Evolutionary conservation across 2,888 invertebrate species (phyloP).

Genomic region (Oscheius sp.): DNA sequence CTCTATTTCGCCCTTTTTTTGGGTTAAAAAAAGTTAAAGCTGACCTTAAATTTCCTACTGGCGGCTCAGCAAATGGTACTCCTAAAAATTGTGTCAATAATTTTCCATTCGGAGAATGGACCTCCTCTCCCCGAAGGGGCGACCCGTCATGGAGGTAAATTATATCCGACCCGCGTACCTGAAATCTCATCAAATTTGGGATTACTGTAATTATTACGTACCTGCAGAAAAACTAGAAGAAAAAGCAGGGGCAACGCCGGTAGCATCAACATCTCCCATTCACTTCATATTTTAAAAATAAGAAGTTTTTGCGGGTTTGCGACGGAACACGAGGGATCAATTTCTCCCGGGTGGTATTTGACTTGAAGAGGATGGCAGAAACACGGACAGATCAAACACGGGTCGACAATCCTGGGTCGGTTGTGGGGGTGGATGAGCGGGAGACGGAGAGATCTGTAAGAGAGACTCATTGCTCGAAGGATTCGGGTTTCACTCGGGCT

Average conservation of each 20-base stretch:
- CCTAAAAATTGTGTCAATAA: conserved; percentile 75
- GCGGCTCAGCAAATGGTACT: conserved; percentile 85
- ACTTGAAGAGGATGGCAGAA: too few species aligned
- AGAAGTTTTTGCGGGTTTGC: too few species aligned
- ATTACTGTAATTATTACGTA: background rate
- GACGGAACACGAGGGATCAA: too few species aligned
- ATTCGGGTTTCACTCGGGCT: too few species aligned
- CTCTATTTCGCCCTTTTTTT: too few species aligned
- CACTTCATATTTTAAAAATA: background rate
- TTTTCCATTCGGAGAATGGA: conserved; percentile 66
- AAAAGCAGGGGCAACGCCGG: background rate
- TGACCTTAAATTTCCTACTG: conserved; percentile 77
- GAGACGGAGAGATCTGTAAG: too few species aligned
- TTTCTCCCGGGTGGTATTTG: too few species aligned
- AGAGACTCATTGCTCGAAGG: too few species aligned
- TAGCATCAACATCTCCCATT: background rate
- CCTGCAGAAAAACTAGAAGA: conserved; percentile 4
- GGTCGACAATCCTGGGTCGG: too few species aligned
- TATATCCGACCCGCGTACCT: conserved; percentile 27
- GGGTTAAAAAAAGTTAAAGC: background rate
- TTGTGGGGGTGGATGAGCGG: too few species aligned
- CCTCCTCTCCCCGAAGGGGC: conserved; percentile 67
- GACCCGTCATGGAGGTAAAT: conserved; percentile 67
- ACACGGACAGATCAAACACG: too few species aligned
- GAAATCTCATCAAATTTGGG: background rate